Conservation (phyloP, 2,888 invertebrate genomes). For the Amiota minor region DNA sequence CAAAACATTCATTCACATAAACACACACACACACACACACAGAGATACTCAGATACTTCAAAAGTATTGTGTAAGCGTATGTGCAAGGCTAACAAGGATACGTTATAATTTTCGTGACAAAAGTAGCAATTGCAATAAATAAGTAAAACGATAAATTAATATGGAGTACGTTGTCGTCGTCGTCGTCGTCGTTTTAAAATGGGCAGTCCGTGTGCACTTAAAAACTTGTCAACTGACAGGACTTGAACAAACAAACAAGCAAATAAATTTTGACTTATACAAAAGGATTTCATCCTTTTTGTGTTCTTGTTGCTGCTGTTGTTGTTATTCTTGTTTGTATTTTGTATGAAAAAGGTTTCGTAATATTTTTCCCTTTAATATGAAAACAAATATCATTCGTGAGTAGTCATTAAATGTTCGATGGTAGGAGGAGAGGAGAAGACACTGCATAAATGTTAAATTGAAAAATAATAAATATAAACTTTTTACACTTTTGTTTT, state of each 20-base stretch:
- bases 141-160: conserved; percentile 62
- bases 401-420: no score
- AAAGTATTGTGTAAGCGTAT: no score
- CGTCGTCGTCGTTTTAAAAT: conserved; percentile 26
- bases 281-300: background rate
- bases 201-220: conserved; percentile 18
- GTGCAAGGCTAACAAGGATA: background rate
- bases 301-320: background rate
- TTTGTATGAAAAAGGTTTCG: background rate
- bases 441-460: background rate
- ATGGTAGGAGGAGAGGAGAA: background rate
- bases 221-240: conserved; percentile 37
- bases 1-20: conserved; percentile 23
- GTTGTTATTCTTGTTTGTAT: background rate
- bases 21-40: background rate
- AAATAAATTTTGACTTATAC: conserved; percentile 53
- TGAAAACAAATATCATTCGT: background rate
- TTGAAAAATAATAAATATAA: background rate
- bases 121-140: conserved; percentile 61
- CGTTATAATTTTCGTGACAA: conserved; percentile 44
- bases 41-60: background rate
- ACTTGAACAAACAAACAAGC: conserved; percentile 54
- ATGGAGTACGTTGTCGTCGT: conserved; percentile 16
- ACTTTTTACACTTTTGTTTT: no score
- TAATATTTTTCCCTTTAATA: background rate